Percentiles rank a stretch among this genome's conserved stretches.
Evolutionary conservation across 2,888 invertebrate genomes (phyloP).

Genomic region (Nomada fucata): DNA sequence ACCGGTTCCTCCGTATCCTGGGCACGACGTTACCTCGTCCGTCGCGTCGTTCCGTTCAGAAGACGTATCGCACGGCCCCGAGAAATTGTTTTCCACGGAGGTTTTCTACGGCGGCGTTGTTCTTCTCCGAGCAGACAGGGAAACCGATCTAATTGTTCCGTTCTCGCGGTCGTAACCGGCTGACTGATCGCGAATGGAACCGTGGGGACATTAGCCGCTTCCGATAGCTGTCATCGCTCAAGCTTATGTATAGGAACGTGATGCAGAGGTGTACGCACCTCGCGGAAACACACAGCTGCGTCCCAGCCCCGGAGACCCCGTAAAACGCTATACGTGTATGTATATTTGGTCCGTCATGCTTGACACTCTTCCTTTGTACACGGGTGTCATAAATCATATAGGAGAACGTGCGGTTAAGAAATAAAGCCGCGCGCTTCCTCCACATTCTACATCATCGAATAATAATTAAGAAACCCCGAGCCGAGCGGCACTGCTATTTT

Average conservation of each 20-base stretch:
- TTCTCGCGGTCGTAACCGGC: constrained; percentile 10
- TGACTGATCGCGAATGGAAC: constrained; percentile 52
- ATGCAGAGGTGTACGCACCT: constrained; percentile 46
- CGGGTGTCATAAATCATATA: constrained; percentile 42
- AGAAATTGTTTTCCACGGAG: constrained; percentile 22
- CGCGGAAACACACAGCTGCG: constrained; percentile 58
- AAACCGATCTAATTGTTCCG: constrained; percentile 12
- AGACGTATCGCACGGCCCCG: constrained; percentile 21
- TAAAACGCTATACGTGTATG: constrained; percentile 41
- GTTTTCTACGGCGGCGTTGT: background rate
- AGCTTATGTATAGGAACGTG: constrained; percentile 50
- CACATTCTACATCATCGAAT: constrained; percentile 26
- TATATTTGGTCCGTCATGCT: constrained; percentile 6
- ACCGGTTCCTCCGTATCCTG: constrained; percentile 3
- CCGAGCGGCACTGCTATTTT: background rate
- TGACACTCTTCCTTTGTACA: background rate
- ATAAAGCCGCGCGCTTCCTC: constrained; percentile 1
- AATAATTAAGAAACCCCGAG: constrained; percentile 27
- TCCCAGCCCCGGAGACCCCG: constrained; percentile 22
- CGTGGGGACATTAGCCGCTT: constrained; percentile 33
- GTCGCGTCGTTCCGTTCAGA: constrained; percentile 1
- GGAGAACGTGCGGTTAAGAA: constrained; percentile 1
- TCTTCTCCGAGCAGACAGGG: background rate
- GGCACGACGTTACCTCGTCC: constrained; percentile 5
- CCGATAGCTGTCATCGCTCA: constrained; percentile 58